phyloP scores from a whole-genome alignment of 2,888 invertebrate species.

The Nesidiocoris tenuis region DNA sequence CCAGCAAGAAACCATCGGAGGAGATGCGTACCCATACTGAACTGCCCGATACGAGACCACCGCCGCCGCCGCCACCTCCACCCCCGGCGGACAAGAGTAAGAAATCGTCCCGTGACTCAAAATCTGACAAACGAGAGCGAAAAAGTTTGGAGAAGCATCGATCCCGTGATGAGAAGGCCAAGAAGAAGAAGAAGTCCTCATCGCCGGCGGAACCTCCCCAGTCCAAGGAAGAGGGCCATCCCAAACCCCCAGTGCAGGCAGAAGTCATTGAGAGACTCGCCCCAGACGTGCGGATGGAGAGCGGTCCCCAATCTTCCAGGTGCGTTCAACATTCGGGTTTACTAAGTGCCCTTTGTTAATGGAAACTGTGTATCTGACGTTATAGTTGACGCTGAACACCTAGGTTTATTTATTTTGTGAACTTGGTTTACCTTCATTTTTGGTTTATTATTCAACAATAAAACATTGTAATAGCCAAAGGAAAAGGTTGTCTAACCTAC shows the following conservation, averaged over 20 bases:
- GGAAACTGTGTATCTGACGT: too few relatives aligned
- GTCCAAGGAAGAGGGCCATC: conserved; percentile 31
- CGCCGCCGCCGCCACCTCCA: background rate
- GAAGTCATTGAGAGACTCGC: conserved; percentile 46
- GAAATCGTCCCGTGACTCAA: conserved; percentile 19
- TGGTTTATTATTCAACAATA: too few relatives aligned
- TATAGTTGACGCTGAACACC: too few relatives aligned
- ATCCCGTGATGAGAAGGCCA: conserved; percentile 46
- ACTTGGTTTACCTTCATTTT: too few relatives aligned
- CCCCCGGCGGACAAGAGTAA: conserved; percentile 31
- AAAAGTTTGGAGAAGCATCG: conserved; percentile 47
- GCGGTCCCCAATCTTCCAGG: conserved; percentile 29
- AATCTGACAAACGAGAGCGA: conserved; percentile 44
- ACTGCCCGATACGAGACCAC: conserved; percentile 58
- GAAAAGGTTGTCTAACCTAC: too few relatives aligned
- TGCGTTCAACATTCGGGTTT: too few relatives aligned
- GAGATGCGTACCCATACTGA: conserved; percentile 59
- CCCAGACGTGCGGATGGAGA: conserved; percentile 42
- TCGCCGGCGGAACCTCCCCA: conserved; percentile 28
- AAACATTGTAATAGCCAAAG: too few relatives aligned
- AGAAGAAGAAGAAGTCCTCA: conserved; percentile 43
- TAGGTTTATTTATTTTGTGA: too few relatives aligned
- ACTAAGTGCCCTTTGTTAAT: too few relatives aligned
- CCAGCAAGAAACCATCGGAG: conserved; percentile 55
- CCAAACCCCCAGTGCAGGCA: conserved; percentile 17